Conservation (phyloP, 1,140 invertebrate genomes). For the Caenorhabditis briggsae region DNA sequence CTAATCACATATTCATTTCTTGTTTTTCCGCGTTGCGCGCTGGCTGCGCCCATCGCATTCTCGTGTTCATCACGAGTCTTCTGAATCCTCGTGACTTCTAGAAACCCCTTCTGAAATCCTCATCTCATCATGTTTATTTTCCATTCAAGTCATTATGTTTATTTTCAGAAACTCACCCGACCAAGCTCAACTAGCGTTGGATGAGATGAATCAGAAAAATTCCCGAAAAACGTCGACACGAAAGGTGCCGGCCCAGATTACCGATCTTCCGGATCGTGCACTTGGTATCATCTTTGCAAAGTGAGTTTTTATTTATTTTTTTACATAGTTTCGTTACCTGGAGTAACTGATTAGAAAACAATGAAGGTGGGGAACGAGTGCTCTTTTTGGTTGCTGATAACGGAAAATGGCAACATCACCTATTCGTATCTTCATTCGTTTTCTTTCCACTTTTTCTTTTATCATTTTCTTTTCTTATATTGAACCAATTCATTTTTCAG, state of each 20-base stretch:
- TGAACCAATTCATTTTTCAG: neutral
- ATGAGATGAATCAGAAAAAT: constrained; percentile 11
- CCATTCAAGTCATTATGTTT: neutral
- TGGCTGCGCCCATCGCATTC: constrained; percentile 30
- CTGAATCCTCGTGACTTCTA: constrained; percentile 49
- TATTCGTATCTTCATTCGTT: neutral
- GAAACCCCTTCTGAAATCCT: constrained; percentile 35
- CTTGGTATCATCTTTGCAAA: neutral
- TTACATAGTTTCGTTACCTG: too few relatives aligned
- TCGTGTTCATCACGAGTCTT: constrained; percentile 52
- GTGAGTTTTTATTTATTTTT: neutral
- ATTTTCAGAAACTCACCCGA: constrained; percentile 23
- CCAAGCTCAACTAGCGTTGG: constrained; percentile 3
- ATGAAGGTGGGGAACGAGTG: neutral
- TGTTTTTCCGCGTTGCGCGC: constrained; percentile 47
- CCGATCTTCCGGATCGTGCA: neutral
- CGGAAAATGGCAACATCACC: constrained; percentile 21
- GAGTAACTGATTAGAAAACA: neutral
- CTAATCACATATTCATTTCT: constrained; percentile 55
- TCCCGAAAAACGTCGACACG: neutral
- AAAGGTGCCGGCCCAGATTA: neutral
- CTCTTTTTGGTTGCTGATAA: constrained; percentile 26
- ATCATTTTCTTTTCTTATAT: neutral
- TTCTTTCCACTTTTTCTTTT: neutral
- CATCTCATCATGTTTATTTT: neutral